These are phyloP conservation scores for Rhopalosiphum maidis DNA, from an alignment of 1,140 invertebrate genomes.

Conservation along the genomic window DNA sequence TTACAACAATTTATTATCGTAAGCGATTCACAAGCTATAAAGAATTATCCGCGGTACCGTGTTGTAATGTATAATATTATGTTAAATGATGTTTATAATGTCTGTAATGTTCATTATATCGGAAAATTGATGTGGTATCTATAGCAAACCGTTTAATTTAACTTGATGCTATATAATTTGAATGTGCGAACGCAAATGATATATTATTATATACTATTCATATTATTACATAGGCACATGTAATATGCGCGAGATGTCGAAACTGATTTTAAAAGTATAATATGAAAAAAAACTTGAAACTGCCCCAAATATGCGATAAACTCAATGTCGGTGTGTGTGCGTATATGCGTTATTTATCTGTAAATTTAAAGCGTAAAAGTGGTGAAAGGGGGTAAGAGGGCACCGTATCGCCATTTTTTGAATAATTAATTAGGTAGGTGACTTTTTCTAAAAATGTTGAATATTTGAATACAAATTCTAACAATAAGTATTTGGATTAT, in stretches of 20 bases:
- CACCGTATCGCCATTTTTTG: accelerated
- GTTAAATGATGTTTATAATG: not conserved
- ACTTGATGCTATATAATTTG: not conserved
- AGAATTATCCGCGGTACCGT: not conserved
- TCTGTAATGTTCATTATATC: not conserved
- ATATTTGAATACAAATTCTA: no score
- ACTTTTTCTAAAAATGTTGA: not conserved
- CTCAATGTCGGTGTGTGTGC: not conserved
- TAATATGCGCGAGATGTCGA: not conserved
- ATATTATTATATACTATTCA: not conserved
- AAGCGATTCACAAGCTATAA: not conserved
- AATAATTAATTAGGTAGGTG: not conserved
- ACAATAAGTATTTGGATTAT: no score
- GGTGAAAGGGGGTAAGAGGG: no score
- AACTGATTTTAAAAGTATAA: not conserved
- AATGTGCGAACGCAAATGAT: not conserved
- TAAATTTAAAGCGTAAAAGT: not conserved
- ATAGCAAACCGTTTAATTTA: not conserved
- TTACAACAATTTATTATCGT: not conserved
- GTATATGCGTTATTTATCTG: no score
- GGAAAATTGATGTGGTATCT: not conserved
- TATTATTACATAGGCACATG: not conserved
- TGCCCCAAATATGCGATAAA: not conserved
- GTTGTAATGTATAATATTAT: not conserved
- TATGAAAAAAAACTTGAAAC: not conserved